phyloP scores from a whole-genome alignment of 2,113 vertebrate species.

The Panurus biarmicus region DNA sequence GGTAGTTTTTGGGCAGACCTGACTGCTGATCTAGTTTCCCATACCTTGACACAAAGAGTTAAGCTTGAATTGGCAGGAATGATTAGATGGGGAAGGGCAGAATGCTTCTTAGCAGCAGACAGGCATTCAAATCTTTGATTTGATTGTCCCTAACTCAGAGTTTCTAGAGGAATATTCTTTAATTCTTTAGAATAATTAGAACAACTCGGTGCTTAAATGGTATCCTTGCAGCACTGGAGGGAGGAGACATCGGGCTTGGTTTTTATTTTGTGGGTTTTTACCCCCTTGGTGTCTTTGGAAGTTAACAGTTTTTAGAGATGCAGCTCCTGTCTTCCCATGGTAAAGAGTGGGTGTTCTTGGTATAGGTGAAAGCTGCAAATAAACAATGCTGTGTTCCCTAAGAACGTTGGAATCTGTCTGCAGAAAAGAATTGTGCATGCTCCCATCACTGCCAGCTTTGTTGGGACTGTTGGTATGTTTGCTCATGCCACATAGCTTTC shows the following conservation, averaged over 20 bases:
- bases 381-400: not conserved
- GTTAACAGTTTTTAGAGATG: not conserved
- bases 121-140: not conserved
- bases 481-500: not conserved
- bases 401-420: not conserved
- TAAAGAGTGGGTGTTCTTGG: not conserved
- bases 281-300: not conserved
- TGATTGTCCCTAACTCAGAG: not conserved
- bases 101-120: not conserved
- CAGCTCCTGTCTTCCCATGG: not conserved
- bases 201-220: not conserved
- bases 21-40: not conserved
- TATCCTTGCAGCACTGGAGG: not conserved
- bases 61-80: not conserved
- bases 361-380: not conserved
- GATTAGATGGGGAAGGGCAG: not conserved
- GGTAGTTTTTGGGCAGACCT: not conserved
- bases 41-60: not conserved
- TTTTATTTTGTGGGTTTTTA: not conserved
- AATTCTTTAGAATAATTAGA: not conserved
- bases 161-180: not conserved
- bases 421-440: not conserved
- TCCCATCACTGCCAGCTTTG: not conserved
- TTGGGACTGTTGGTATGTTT: not conserved
- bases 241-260: fast-evolving